These are phyloP conservation scores for Metopia argyrocephala DNA, from an alignment of 2,888 invertebrate species.

Conservation along the genomic window DNA sequence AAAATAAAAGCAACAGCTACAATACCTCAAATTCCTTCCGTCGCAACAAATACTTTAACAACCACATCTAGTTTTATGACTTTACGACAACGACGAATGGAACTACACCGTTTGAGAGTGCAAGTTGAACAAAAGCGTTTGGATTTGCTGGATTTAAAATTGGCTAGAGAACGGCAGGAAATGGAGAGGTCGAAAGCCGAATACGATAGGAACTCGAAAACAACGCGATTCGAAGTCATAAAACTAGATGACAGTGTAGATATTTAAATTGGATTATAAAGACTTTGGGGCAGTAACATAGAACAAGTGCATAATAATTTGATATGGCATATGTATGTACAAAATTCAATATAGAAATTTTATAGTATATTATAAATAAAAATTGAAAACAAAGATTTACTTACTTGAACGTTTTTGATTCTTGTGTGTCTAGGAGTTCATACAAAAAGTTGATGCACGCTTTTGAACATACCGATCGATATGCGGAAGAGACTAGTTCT, in stretches of 20 bases:
- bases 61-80: conserved; percentile 36
- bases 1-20: neutral
- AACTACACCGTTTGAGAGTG: conserved; percentile 71
- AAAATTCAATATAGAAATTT: no score
- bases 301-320: no score
- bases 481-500: no score
- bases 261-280: neutral
- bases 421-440: no score
- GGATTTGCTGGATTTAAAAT: conserved; percentile 70
- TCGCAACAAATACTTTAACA: neutral
- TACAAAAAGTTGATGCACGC: no score
- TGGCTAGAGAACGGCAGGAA: conserved; percentile 71
- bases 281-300: no score
- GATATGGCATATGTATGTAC: no score
- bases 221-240: neutral
- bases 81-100: conserved; percentile 68
- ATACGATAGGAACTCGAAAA: conserved; percentile 68
- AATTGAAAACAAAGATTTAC: no score
- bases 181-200: conserved; percentile 69
- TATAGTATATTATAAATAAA: no score
- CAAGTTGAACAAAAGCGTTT: conserved; percentile 71
- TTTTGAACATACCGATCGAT: no score
- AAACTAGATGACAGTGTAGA: neutral
- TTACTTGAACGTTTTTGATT: no score
- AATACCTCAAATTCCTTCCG: conserved; percentile 15